These are phyloP conservation scores for Tetragnatha montana DNA, from an alignment of 2,888 invertebrate genomes.

Conservation along the genomic window DNA sequence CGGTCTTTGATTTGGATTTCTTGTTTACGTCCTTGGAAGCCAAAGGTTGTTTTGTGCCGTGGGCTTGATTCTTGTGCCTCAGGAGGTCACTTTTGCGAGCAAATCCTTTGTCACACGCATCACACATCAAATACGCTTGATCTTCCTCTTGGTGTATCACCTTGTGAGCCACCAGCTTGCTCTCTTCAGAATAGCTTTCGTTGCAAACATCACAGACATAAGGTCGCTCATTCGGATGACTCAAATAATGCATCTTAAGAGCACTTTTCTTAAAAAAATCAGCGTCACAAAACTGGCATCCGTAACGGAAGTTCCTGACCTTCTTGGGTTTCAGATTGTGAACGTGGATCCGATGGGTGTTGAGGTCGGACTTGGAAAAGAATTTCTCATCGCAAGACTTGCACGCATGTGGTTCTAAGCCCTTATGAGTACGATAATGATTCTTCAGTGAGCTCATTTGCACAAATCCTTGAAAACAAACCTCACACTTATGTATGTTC, in stretches of 20 bases:
- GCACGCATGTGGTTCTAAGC: conserved; percentile 7
- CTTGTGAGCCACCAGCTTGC: conserved; percentile 22
- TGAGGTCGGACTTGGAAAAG: conserved; percentile 15
- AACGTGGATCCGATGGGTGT: conserved; percentile 22
- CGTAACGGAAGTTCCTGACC: conserved; percentile 15
- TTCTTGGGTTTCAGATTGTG: conserved; percentile 54
- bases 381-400: conserved; percentile 41
- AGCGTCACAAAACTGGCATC: conserved; percentile 48
- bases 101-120: conserved; percentile 26
- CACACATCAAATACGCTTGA: neutral
- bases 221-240: conserved; percentile 54
- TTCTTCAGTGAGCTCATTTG: conserved; percentile 36
- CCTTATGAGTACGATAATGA: conserved; percentile 31
- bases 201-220: conserved; percentile 56
- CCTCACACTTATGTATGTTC: conserved; percentile 21
- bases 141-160: neutral
- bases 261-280: conserved; percentile 58
- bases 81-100: conserved; percentile 29
- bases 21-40: conserved; percentile 18
- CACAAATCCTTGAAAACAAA: conserved; percentile 39
- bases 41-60: neutral
- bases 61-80: conserved; percentile 27
- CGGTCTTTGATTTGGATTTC: conserved; percentile 3
- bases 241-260: conserved; percentile 57
- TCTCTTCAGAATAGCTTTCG: conserved; percentile 36